Conservation (phyloP, 2,888 invertebrate species). For the Chrysolina americana region DNA sequence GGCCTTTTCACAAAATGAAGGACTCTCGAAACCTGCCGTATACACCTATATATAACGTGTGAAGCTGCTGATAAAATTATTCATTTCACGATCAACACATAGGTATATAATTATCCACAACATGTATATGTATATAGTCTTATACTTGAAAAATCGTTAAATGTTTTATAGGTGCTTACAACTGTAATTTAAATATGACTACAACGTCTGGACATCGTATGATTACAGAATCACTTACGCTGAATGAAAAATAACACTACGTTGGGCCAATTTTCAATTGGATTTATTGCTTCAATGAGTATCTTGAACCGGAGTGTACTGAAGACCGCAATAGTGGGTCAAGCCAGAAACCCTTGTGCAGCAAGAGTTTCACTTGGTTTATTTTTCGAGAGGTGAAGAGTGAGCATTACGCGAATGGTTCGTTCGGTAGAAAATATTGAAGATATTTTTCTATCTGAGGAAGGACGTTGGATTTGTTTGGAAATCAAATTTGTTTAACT, state of each 20-base stretch:
- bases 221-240: conserved; percentile 37
- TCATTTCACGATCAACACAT: conserved; percentile 14
- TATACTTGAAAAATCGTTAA: conserved; percentile 27
- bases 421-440: neutral
- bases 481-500: too few relatives aligned
- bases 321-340: conserved; percentile 42
- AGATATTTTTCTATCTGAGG: neutral
- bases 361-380: conserved; percentile 2
- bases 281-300: conserved; percentile 36
- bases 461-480: neutral
- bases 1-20: neutral
- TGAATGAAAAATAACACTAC: conserved; percentile 37
- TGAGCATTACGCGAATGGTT: neutral
- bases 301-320: conserved; percentile 30
- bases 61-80: conserved; percentile 18
- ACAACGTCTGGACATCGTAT: conserved; percentile 31
- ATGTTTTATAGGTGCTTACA: conserved; percentile 34
- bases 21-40: conserved; percentile 4
- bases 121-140: conserved; percentile 18
- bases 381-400: conserved; percentile 18
- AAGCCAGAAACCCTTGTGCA: conserved; percentile 37
- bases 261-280: conserved; percentile 35
- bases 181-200: conserved; percentile 33
- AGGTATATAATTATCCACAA: conserved; percentile 19
- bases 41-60: conserved; percentile 17